Evolutionary conservation across 2,797 vertebrate species (phyloP).

Genomic region (Tapera naevia): DNA sequence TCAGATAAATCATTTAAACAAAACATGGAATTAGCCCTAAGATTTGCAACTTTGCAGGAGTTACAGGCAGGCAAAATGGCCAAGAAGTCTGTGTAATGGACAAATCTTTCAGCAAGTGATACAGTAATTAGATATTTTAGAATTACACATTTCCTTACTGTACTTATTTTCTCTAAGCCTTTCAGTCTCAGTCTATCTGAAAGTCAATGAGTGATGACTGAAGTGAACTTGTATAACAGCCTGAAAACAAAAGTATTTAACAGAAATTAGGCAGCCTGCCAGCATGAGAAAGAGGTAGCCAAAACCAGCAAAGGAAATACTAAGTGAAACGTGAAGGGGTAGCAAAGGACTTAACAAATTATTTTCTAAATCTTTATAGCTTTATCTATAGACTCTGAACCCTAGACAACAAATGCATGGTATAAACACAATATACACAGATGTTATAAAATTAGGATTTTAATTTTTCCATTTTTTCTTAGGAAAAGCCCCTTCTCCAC

Average conservation of each 20-base stretch:
- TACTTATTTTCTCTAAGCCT: background rate
- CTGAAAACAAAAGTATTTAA: background rate
- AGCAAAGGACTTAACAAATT: background rate
- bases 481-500: background rate
- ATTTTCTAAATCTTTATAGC: background rate
- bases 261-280: background rate
- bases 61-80: background rate
- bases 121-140: background rate
- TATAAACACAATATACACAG: background rate
- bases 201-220: background rate
- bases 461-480: background rate
- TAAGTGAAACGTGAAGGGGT: background rate
- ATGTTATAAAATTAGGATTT: background rate
- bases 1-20: background rate
- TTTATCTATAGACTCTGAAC: background rate
- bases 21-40: background rate
- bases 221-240: background rate
- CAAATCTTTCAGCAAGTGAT: background rate
- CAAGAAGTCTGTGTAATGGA: background rate
- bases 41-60: background rate
- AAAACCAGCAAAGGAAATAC: background rate
- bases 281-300: background rate
- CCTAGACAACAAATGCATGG: background rate
- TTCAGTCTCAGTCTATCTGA: background rate
- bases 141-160: background rate